These are phyloP conservation scores for Lasiurus borealis DNA, from an alignment of 2,113 vertebrate genomes.

Conservation along the genomic window DNA sequence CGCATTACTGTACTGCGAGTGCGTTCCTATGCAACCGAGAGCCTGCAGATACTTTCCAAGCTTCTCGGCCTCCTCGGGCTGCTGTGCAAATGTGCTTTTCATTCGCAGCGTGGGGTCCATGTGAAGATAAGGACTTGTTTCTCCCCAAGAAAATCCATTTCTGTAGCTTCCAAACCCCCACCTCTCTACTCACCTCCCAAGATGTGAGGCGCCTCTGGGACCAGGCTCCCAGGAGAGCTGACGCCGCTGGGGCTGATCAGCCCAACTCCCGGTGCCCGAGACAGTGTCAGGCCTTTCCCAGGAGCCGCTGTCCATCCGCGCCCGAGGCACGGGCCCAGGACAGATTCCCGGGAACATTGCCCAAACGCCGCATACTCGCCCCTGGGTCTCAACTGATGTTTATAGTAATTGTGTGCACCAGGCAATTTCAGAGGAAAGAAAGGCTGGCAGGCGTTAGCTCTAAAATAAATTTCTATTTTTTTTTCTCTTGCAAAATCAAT, in stretches of 20 bases:
- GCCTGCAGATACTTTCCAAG: constrained; percentile 18
- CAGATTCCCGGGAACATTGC: constrained; percentile 20
- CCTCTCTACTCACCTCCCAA: constrained; percentile 37
- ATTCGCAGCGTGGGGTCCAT: constrained; percentile 37
- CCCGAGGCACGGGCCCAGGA: not conserved
- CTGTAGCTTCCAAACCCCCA: not conserved
- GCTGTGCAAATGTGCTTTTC: constrained; percentile 79
- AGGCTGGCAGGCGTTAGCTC: constrained; percentile 46
- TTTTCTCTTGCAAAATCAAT: constrained; percentile 77
- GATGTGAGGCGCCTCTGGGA: fast-evolving
- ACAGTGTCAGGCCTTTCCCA: not conserved
- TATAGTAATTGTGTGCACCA: constrained; percentile 22
- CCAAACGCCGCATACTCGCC: not conserved
- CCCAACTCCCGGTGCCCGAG: constrained; percentile 19
- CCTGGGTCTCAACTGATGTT: constrained; percentile 25
- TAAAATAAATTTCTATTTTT: constrained; percentile 78
- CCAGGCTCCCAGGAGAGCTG: not conserved
- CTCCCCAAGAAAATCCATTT: constrained; percentile 61
- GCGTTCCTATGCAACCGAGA: constrained; percentile 62
- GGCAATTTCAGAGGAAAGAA: not conserved
- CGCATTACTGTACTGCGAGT: not conserved
- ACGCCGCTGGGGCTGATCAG: fast-evolving
- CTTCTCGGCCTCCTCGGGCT: constrained; percentile 60
- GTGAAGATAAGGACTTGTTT: constrained; percentile 63
- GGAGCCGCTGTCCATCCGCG: not conserved